phyloP scores from a whole-genome alignment of 2,797 vertebrate species.

The Characodon lateralis region DNA sequence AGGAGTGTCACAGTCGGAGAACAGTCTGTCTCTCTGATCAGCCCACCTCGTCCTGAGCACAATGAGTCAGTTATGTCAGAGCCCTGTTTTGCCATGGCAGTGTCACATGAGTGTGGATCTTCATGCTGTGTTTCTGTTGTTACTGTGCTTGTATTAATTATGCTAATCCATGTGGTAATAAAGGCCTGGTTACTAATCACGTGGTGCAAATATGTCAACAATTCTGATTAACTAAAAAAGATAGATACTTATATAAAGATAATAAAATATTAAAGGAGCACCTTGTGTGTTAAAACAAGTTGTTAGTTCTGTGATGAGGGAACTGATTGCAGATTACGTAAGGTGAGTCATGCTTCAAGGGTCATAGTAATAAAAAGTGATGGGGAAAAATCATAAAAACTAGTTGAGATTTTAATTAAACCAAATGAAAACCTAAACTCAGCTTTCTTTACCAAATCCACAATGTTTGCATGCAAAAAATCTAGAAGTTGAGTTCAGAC shows the following conservation, averaged over 20 bases:
- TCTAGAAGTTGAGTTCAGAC: constrained; percentile 18
- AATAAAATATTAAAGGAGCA: not conserved
- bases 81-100: constrained; percentile 65
- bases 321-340: constrained; percentile 17
- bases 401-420: constrained; percentile 29
- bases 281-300: constrained; percentile 4
- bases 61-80: constrained; percentile 77
- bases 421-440: constrained; percentile 33
- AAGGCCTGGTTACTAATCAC: constrained; percentile 23
- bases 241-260: not conserved
- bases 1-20: constrained; percentile 64
- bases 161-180: constrained; percentile 28
- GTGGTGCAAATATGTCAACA: not conserved
- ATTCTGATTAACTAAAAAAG: not conserved
- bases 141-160: constrained; percentile 8
- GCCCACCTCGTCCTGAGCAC: constrained; percentile 68
- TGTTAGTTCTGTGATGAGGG: constrained; percentile 9
- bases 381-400: constrained; percentile 3
- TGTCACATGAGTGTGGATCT: constrained; percentile 66
- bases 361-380: constrained; percentile 12
- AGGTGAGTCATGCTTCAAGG: constrained; percentile 16
- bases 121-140: constrained; percentile 25
- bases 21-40: constrained; percentile 75
- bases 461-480: constrained; percentile 9
- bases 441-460: constrained; percentile 22